Conservation (phyloP, 2,888 invertebrate genomes). For the Pammene aurita region DNA sequence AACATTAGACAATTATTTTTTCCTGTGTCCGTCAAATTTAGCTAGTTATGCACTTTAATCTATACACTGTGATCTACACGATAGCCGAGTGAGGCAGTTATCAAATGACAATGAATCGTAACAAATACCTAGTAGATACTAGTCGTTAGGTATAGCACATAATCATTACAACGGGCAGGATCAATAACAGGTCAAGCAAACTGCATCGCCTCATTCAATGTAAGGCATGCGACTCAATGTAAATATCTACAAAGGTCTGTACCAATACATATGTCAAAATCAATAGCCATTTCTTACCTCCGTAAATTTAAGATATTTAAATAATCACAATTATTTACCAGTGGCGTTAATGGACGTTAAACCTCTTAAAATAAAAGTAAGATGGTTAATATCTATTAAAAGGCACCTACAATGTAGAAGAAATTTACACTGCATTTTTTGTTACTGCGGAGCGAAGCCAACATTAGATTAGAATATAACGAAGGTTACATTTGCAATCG, state of each 20-base stretch:
- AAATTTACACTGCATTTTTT: neutral
- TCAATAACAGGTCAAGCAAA: conserved; percentile 40
- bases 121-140: conserved; percentile 2
- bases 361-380: too few species aligned
- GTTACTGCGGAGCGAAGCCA: neutral
- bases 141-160: conserved; percentile 29
- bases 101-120: neutral
- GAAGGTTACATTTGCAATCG: conserved; percentile 20
- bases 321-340: too few species aligned
- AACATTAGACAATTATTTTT: too few species aligned
- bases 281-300: too few species aligned
- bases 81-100: neutral
- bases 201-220: conserved; percentile 34
- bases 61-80: neutral
- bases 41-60: too few species aligned
- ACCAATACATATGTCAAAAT: neutral
- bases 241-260: conserved; percentile 16
- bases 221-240: conserved; percentile 14
- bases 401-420: neutral
- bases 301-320: too few species aligned
- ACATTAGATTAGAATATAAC: conserved; percentile 16
- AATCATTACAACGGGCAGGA: conserved; percentile 37
- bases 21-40: too few species aligned
- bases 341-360: too few species aligned
- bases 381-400: neutral